Evolutionary conservation across 2,888 invertebrate genomes (phyloP).

Genomic region (Caenorhabditis uteleia): DNA sequence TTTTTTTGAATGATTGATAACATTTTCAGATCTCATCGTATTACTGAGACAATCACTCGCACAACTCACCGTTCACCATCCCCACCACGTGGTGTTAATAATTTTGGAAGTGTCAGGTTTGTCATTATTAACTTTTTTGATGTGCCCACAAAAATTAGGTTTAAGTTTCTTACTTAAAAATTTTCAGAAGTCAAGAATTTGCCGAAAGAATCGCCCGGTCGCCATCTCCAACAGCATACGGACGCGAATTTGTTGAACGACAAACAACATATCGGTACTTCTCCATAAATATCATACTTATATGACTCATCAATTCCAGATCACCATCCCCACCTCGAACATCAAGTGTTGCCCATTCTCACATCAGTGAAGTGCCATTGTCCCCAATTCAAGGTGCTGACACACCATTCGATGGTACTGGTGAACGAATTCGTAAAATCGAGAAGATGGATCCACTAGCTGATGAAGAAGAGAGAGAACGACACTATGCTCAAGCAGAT

Average conservation of each 20-base stretch:
- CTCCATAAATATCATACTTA: neutral
- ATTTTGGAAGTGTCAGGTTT: slow-evolving; percentile 37
- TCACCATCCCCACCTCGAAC: slow-evolving; percentile 47
- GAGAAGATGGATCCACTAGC: slow-evolving; percentile 53
- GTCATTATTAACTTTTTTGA: neutral
- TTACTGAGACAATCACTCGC: slow-evolving; percentile 40
- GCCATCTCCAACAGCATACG: slow-evolving; percentile 36
- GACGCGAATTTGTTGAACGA: slow-evolving; percentile 27
- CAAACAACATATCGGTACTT: slow-evolving; percentile 23
- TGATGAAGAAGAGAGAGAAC: slow-evolving; percentile 50
- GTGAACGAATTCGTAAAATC: slow-evolving; percentile 40
- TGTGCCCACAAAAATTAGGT: neutral
- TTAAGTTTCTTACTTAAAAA: neutral
- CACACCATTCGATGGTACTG: slow-evolving; percentile 33
- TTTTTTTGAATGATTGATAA: neutral
- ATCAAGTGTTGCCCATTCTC: slow-evolving; percentile 32
- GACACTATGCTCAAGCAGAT: slow-evolving; percentile 17
- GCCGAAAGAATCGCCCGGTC: slow-evolving; percentile 43
- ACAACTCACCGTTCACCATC: slow-evolving; percentile 36
- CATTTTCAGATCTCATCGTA: slow-evolving; percentile 26
- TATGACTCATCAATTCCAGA: slow-evolving; percentile 8
- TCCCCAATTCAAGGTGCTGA: slow-evolving; percentile 30
- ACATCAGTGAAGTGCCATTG: slow-evolving; percentile 33
- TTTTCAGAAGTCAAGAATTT: slow-evolving; percentile 46
- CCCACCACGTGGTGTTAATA: slow-evolving; percentile 23